Percentiles rank a stretch among this genome's conserved stretches.
Evolutionary conservation across 2,888 invertebrate species (phyloP).

Genomic region (Microctonus hyperodae): DNA sequence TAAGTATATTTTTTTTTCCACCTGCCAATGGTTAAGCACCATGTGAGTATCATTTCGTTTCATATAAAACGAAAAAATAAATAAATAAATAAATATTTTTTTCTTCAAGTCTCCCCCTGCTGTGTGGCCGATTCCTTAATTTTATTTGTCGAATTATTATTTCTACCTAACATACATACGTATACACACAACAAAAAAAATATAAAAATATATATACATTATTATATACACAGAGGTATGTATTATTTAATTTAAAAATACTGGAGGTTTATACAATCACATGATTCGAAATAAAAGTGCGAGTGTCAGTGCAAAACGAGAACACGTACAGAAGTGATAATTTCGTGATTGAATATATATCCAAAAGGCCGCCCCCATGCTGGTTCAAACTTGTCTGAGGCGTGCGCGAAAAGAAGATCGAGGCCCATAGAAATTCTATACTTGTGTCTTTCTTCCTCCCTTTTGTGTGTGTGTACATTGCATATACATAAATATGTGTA

Average conservation of each 20-base stretch:
- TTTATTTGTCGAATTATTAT: constrained; percentile 12
- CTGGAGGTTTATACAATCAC: not conserved
- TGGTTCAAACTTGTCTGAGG: constrained; percentile 56
- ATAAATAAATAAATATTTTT: constrained; percentile 42
- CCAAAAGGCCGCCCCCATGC: constrained; percentile 57
- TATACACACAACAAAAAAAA: too few species aligned
- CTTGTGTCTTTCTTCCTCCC: constrained; percentile 7
- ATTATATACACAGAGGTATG: not conserved
- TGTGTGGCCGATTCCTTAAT: constrained; percentile 23
- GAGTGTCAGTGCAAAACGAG: constrained; percentile 11
- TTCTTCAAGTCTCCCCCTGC: constrained; percentile 50
- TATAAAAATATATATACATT: too few species aligned
- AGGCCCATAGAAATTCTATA: constrained; percentile 30
- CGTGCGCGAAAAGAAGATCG: constrained; percentile 45
- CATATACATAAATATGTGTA: too few species aligned
- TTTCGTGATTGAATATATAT: constrained; percentile 63
- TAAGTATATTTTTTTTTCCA: constrained; percentile 45
- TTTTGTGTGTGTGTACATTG: constrained; percentile 9
- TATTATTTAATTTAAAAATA: not conserved
- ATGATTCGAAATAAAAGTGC: constrained; percentile 7
- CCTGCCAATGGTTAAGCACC: constrained; percentile 44
- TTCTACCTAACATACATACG: not conserved
- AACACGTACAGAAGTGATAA: constrained; percentile 61
- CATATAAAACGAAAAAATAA: constrained; percentile 46
- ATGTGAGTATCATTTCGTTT: not conserved